These are phyloP conservation scores for Drosophila peninsularis DNA, from an alignment of 2,888 invertebrate genomes.

Conservation along the genomic window DNA sequence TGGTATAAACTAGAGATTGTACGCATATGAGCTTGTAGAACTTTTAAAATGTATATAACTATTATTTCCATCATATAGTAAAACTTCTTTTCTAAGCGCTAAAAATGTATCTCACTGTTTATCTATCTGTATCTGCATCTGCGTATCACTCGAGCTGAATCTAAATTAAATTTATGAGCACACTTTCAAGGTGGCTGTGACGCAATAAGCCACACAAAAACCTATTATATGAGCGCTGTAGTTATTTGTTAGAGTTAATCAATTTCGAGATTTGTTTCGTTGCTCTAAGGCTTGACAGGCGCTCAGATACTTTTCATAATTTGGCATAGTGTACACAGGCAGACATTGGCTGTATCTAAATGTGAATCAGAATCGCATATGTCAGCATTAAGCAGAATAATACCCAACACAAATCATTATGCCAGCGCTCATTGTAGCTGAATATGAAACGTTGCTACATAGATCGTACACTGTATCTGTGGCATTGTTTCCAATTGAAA, in stretches of 20 bases:
- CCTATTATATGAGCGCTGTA: slow-evolving; percentile 13
- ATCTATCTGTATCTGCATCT: slow-evolving; percentile 15
- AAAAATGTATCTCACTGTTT: slow-evolving; percentile 43
- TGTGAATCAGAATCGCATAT: slow-evolving; percentile 54
- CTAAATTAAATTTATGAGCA: slow-evolving; percentile 42
- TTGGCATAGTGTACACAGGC: slow-evolving; percentile 12
- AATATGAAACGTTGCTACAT: slow-evolving; percentile 29
- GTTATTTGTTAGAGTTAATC: slow-evolving; percentile 42
- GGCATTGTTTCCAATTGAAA: slow-evolving; percentile 18
- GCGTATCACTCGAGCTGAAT: slow-evolving; percentile 23
- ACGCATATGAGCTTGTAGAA: no score
- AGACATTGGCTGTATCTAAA: slow-evolving; percentile 7
- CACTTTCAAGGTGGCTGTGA: slow-evolving; percentile 64
- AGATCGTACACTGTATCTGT: slow-evolving; percentile 22
- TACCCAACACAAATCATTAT: slow-evolving; percentile 51
- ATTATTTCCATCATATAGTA: no score
- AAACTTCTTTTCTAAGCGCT: no score
- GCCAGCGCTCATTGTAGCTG: slow-evolving; percentile 29
- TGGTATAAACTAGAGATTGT: no score
- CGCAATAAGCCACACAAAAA: slow-evolving; percentile 32
- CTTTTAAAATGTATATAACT: no score
- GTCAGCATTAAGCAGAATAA: slow-evolving; percentile 62
- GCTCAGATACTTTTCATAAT: slow-evolving; percentile 24
- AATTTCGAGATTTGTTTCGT: slow-evolving; percentile 54
- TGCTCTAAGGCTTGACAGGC: slow-evolving; percentile 37